A percentile compares a stretch with the other conserved stretches of the same genome.
Evolutionary conservation across 2,888 invertebrate genomes (phyloP).

Genomic region (Meta bourneti): DNA sequence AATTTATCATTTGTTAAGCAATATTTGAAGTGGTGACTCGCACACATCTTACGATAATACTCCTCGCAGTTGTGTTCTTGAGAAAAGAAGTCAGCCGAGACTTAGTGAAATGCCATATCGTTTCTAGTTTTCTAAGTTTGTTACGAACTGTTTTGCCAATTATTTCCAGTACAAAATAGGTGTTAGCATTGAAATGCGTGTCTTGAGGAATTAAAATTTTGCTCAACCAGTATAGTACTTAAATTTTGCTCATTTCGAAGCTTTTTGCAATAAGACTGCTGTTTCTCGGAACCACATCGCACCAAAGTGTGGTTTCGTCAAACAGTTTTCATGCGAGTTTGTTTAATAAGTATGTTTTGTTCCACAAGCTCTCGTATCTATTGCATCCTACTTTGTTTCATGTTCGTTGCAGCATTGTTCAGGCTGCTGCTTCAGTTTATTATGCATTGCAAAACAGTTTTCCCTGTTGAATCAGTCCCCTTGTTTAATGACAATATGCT

Average conservation of each 20-base stretch:
- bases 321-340: too few relatives aligned
- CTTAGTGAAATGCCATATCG: background rate
- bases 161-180: constrained; percentile 59
- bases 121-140: background rate
- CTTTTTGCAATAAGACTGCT: constrained; percentile 22
- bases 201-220: constrained; percentile 35
- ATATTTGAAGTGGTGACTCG: background rate
- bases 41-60: background rate
- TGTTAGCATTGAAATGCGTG: background rate
- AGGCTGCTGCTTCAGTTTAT: too few relatives aligned
- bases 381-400: too few relatives aligned
- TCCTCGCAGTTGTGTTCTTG: background rate
- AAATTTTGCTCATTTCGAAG: constrained; percentile 48
- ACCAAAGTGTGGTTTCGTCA: too few relatives aligned
- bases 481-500: too few relatives aligned
- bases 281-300: background rate
- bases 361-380: too few relatives aligned
- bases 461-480: too few relatives aligned
- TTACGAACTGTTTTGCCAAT: constrained; percentile 18
- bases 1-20: background rate
- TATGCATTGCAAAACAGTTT: too few relatives aligned
- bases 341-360: too few relatives aligned
- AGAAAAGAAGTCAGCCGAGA: background rate
- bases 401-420: too few relatives aligned
- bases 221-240: constrained; percentile 63